phyloP scores from a whole-genome alignment of 64 coral and sea anemone species.

The Platygyra sinensis region DNA sequence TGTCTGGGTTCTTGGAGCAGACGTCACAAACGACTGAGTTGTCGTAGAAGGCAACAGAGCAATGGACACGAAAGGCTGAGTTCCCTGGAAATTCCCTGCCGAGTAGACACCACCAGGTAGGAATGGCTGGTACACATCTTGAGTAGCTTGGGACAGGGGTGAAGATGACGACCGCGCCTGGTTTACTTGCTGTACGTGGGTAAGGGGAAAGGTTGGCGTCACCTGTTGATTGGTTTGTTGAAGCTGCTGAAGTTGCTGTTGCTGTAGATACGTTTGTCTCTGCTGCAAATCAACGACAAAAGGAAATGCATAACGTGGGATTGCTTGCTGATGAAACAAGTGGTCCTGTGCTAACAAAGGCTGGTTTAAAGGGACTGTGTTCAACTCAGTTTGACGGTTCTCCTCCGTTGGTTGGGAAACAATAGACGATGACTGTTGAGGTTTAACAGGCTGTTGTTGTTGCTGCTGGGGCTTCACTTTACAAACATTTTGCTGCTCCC shows the following conservation, averaged over 20 bases:
- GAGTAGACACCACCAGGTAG: slow-evolving; percentile 70
- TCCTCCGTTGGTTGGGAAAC: slow-evolving; percentile 61
- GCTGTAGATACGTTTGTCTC: slow-evolving; percentile 69
- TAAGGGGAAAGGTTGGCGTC: slow-evolving; percentile 13
- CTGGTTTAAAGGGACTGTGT: slow-evolving; percentile 52
- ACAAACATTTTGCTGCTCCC: slow-evolving; percentile 93
- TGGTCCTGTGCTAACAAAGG: slow-evolving; percentile 79
- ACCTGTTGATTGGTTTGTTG: slow-evolving; percentile 73
- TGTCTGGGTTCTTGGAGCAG: slow-evolving; percentile 68
- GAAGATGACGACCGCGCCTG: slow-evolving; percentile 76
- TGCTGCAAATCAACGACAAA: slow-evolving; percentile 73
- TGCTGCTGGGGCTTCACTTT: slow-evolving; percentile 99
- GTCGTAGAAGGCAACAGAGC: slow-evolving; percentile 70
- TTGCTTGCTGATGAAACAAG: slow-evolving; percentile 58
- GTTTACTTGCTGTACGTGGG: slow-evolving; percentile 71
- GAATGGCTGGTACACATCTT: slow-evolving; percentile 72
- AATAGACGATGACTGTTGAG: slow-evolving; percentile 64
- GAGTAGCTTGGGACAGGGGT: slow-evolving; percentile 68
- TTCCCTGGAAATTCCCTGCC: slow-evolving; percentile 67
- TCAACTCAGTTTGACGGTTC: slow-evolving; percentile 55
- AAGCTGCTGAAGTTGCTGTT: slow-evolving; percentile 75
- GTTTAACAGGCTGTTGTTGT: slow-evolving; percentile 79
- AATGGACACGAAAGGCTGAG: slow-evolving; percentile 73
- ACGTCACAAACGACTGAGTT: slow-evolving; percentile 78
- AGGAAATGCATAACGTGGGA: slow-evolving; percentile 61